Conservation (phyloP, 2,888 invertebrate genomes). For the Leptinotarsa peninsularis region DNA sequence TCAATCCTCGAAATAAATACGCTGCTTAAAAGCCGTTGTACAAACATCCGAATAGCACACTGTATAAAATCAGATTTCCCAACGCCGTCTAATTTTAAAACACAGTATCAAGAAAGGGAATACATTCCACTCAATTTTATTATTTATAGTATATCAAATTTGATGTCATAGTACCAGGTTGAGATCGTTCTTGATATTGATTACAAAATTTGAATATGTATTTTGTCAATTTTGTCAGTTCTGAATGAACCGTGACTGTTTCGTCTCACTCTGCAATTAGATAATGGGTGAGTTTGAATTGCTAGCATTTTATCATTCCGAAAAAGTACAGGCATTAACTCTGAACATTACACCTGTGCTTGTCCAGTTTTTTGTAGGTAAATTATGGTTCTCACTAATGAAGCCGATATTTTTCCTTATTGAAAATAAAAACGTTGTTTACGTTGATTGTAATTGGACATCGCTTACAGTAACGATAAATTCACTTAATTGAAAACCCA, state of each 20-base stretch:
- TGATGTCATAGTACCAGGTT: slow-evolving; percentile 46
- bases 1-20: not conserved
- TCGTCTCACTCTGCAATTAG: not conserved
- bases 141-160: slow-evolving; percentile 5
- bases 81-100: not conserved
- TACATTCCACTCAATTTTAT: slow-evolving; percentile 7
- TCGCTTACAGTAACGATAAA: not conserved
- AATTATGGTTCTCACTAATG: not conserved
- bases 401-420: slow-evolving; percentile 3
- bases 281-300: slow-evolving; percentile 2
- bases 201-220: slow-evolving; percentile 17
- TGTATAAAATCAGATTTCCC: not conserved
- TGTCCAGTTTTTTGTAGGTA: not conserved
- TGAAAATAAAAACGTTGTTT: slow-evolving; percentile 5
- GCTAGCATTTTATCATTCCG: not conserved
- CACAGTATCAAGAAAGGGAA: not conserved
- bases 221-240: slow-evolving; percentile 7
- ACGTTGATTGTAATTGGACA: slow-evolving; percentile 1
- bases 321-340: not conserved
- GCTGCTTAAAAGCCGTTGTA: not conserved
- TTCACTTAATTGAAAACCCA: not conserved
- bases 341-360: not conserved
- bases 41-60: not conserved
- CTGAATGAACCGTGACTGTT: not conserved
- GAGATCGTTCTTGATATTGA: slow-evolving; percentile 47